Percentiles rank a stretch among this genome's conserved stretches.
Evolutionary conservation across 2,888 invertebrate genomes (phyloP).

Genomic region (Scaeva pyrastri): DNA sequence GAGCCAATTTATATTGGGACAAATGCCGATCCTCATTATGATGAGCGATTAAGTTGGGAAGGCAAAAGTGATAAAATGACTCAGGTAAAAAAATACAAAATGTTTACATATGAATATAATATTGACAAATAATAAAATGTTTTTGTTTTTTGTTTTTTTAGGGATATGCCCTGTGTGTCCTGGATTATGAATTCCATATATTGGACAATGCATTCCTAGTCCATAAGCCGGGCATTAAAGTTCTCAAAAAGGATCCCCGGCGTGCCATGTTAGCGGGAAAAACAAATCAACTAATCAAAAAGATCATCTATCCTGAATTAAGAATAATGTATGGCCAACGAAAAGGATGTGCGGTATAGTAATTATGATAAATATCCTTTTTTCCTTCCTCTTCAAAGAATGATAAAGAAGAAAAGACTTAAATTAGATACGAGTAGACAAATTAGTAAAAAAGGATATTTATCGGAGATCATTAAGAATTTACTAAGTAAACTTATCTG

Average conservation of each 20-base stretch:
- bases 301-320: constrained; percentile 93
- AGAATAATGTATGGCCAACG: constrained; percentile 92
- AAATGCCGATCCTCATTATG: constrained; percentile 93
- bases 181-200: constrained; percentile 96
- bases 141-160: constrained; percentile 80
- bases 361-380: constrained; percentile 80
- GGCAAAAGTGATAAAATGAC: constrained; percentile 98
- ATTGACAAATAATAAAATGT: background rate
- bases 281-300: constrained; percentile 91
- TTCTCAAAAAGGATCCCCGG: constrained; percentile 90
- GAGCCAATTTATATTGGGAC: constrained; percentile 97
- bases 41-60: constrained; percentile 96
- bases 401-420: constrained; percentile 77
- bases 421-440: constrained; percentile 64
- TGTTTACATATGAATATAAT: background rate
- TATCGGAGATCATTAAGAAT: constrained; percentile 74
- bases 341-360: constrained; percentile 92
- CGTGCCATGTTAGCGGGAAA: constrained; percentile 90
- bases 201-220: constrained; percentile 96
- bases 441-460: constrained; percentile 75
- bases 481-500: constrained; percentile 71
- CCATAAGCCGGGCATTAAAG: constrained; percentile 96
- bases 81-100: constrained; percentile 87
- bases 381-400: constrained; percentile 71
- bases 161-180: constrained; percentile 95